These are phyloP conservation scores for Fregata magnificens DNA, from an alignment of 2,113 vertebrate species.

Conservation along the genomic window DNA sequence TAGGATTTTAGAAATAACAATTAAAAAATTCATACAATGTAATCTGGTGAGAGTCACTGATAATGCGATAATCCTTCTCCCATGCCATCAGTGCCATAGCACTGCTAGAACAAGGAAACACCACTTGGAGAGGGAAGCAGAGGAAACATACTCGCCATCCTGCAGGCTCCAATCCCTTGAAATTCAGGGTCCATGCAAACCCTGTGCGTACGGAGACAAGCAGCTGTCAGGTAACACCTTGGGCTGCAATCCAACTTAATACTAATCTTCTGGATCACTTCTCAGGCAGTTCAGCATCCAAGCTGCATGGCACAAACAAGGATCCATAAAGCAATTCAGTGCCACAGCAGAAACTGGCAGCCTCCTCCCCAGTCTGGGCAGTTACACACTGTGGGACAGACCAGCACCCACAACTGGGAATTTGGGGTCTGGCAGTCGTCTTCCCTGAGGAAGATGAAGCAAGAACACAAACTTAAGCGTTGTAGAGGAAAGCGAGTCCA, in stretches of 20 bases:
- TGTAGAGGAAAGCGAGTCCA: neutral
- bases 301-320: neutral
- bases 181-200: neutral
- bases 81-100: neutral
- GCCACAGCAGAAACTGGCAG: neutral
- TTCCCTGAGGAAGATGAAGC: neutral
- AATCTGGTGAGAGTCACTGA: neutral
- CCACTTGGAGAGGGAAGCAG: neutral
- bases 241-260: neutral
- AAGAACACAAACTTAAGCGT: neutral
- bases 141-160: neutral
- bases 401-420: neutral
- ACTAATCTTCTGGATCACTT: neutral
- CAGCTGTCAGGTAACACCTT: neutral
- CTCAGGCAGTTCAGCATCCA: neutral
- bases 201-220: neutral
- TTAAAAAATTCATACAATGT: neutral
- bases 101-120: neutral
- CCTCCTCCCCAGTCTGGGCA: neutral
- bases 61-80: neutral
- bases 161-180: neutral
- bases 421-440: too few species aligned
- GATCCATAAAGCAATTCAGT: neutral
- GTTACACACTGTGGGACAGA: neutral
- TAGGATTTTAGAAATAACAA: neutral